Evolutionary conservation across 2,797 vertebrate species (phyloP).

Genomic region (Vespertilio murinus): DNA sequence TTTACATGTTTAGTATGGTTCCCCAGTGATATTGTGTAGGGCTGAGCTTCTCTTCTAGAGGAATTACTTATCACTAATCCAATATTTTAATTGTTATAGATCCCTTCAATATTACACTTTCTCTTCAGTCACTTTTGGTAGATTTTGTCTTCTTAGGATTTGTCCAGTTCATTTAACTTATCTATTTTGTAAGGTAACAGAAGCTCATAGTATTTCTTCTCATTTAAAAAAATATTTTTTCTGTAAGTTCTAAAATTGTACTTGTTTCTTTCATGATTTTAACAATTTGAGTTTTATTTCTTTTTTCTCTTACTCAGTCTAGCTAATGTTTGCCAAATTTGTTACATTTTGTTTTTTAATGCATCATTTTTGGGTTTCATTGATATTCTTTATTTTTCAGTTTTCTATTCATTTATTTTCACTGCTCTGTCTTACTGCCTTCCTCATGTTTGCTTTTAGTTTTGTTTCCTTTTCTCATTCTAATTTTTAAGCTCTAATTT

Average conservation of each 20-base stretch:
- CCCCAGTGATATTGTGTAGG: neutral
- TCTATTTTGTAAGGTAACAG: neutral
- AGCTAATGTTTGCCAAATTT: neutral
- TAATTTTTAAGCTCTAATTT: neutral
- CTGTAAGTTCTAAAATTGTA: neutral
- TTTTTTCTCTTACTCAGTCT: neutral
- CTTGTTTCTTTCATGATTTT: neutral
- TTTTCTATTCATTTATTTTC: neutral
- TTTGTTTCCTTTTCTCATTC: neutral
- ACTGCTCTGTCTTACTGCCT: neutral
- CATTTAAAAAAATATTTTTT: neutral
- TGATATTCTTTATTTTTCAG: neutral
- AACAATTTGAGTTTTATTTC: neutral
- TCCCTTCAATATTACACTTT: neutral
- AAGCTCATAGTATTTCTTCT: neutral
- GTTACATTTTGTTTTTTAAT: neutral
- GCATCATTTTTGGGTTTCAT: neutral
- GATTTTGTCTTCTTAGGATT: neutral
- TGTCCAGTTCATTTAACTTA: neutral
- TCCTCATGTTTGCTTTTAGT: neutral
- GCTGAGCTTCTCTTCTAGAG: neutral
- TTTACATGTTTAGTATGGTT: neutral
- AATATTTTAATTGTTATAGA: neutral
- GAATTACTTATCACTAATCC: neutral
- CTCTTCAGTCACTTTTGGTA: neutral